Percentiles rank a stretch among this genome's conserved stretches.
These are phyloP conservation scores for Trypoxylus dichotomus DNA, from an alignment of 1,140 invertebrate species.

Conservation along the genomic window DNA sequence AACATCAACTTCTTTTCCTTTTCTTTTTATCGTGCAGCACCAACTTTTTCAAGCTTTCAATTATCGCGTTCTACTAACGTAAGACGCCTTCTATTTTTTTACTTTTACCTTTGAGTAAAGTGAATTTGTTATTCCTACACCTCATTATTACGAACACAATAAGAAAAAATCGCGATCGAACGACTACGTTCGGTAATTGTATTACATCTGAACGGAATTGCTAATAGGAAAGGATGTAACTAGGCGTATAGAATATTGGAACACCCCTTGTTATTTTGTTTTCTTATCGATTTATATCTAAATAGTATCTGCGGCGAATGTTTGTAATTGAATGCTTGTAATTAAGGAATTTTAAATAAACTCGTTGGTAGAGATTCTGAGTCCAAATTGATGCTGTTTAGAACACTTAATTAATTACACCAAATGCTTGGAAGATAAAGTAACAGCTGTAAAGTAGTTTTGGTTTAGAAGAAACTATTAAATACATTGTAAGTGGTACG, in stretches of 20 bases:
- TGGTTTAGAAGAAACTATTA: too few species aligned
- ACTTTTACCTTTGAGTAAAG: background rate
- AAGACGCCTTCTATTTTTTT: background rate
- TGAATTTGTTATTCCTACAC: background rate
- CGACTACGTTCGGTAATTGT: background rate
- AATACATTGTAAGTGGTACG: too few species aligned
- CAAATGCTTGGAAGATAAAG: too few species aligned
- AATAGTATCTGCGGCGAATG: background rate
- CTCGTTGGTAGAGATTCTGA: too few species aligned
- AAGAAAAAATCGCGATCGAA: background rate
- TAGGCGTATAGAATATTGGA: background rate
- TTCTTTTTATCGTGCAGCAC: background rate
- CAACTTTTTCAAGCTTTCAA: background rate
- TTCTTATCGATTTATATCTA: background rate
- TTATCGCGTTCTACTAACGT: background rate
- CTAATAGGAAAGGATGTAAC: background rate
- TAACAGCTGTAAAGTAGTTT: too few species aligned
- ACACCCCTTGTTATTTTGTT: background rate
- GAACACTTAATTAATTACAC: too few species aligned
- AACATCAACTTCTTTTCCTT: background rate
- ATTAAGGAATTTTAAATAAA: too few species aligned
- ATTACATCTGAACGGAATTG: background rate
- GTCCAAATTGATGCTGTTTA: too few species aligned
- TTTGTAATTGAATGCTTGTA: background rate
- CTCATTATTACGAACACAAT: background rate